Percentiles rank a stretch among this genome's conserved stretches.
Conservation (phyloP, 1,140 invertebrate species). For the Chelonus insularis region DNA sequence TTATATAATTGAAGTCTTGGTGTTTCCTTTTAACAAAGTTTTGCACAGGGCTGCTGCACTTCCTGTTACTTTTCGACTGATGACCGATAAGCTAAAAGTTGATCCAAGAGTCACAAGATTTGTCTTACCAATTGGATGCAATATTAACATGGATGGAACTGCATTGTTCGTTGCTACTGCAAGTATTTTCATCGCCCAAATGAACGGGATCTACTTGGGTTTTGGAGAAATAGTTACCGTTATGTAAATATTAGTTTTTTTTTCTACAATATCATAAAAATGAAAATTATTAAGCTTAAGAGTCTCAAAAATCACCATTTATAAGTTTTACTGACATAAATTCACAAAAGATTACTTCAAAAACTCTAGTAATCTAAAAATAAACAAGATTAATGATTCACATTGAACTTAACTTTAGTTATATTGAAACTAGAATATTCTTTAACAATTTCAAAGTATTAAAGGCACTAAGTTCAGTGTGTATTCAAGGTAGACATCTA, state of each 20-base stretch:
- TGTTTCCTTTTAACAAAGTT: conserved; percentile 41
- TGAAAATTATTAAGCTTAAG: no score
- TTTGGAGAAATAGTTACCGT: conserved; percentile 80
- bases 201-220: conserved; percentile 79
- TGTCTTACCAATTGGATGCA: conserved; percentile 87
- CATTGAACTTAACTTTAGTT: no score
- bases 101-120: conserved; percentile 90
- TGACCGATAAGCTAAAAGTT: conserved; percentile 89
- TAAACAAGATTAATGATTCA: no score
- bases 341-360: no score
- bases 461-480: no score
- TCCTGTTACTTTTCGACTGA: conserved; percentile 89
- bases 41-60: conserved; percentile 85
- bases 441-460: no score
- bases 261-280: no score
- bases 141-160: conserved; percentile 94
- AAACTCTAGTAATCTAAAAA: no score
- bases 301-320: no score
- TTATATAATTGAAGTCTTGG: not conserved
- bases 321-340: no score
- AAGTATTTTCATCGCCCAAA: conserved; percentile 90
- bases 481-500: no score
- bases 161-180: conserved; percentile 88
- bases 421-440: no score
- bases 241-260: conserved; percentile 70